Evolutionary conservation across 2,113 vertebrate species (phyloP).

Genomic region (Pedionomus torquatus): DNA sequence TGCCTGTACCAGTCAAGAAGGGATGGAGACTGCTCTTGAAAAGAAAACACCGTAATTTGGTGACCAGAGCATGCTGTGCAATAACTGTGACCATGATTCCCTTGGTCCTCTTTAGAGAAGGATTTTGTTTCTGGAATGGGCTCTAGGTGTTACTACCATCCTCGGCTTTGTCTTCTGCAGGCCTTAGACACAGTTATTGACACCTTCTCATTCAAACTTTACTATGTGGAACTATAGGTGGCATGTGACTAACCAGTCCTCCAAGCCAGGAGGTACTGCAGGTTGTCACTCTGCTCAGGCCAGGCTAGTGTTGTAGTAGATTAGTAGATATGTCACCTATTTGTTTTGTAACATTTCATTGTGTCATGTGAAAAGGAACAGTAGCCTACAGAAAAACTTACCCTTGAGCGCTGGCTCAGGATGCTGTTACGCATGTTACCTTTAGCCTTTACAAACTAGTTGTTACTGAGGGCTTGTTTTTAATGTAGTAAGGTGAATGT

Average conservation of each 20-base stretch:
- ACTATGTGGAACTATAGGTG: not conserved
- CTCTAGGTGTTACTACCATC: not conserved
- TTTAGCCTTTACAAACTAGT: not conserved
- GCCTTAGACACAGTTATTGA: not conserved
- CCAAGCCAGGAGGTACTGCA: not conserved
- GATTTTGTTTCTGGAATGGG: not conserved
- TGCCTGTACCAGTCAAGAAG: not conserved
- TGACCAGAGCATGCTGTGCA: not conserved
- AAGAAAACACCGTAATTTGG: not conserved
- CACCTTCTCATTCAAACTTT: not conserved
- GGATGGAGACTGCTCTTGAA: not conserved
- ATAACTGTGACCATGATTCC: not conserved
- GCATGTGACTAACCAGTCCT: not conserved
- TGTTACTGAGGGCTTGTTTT: not conserved
- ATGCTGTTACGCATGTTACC: not conserved
- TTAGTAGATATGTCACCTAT: not conserved
- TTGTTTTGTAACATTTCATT: not conserved
- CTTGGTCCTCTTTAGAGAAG: not conserved
- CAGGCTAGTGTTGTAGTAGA: not conserved
- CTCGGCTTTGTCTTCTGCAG: not conserved
- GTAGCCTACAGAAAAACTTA: not conserved
- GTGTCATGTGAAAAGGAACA: not conserved
- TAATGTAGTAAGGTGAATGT: not conserved
- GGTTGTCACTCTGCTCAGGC: fast-evolving
- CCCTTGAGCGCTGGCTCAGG: not conserved